Evolutionary conservation across 1,140 invertebrate species (phyloP), one percentile per base, ranked within the genome.

Genomic region (Caerostris extrusa): DNA sequence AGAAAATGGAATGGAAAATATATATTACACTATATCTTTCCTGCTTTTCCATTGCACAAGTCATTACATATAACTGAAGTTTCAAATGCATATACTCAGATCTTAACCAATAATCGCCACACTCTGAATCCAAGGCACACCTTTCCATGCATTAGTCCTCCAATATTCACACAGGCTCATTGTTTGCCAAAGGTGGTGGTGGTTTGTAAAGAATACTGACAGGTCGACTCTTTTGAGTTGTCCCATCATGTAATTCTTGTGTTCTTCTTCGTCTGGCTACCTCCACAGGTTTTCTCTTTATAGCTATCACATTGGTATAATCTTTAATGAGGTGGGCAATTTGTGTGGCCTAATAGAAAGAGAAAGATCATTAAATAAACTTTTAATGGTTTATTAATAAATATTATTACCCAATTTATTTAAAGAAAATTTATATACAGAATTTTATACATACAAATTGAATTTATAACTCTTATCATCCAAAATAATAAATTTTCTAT

Each of bases 291-390:
- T 94, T 93, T n/a, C 94, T n/a, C 85, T 95, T 93, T 7, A 93
- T 94, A n/a, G 93, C 94, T 53, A 95, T 82, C 17, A 94, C 95
- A 87, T 93, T 94, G 7, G 95, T 95, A 95, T 99, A 99, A 96
- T 99, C 98, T 95, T 98, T 97, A 94, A 99, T 98, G 88, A 99
- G 97, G 94, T 98, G 98, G 69, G 98, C 98, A 95, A 99, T 99
- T 96, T 99, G 98, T 96, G 98, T 98, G 93, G 98, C 98, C 98
- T 98, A 95, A 19, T 64, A 53, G 8, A 61, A 56, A 58, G 6
- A 14, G 60, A 91, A 56, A 57, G 56, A 10, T 8, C 3, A 34
- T 55, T 55, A 67, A n/a, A 34, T 34, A 34, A 34, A 34, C 2
- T 34, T 34, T 34, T 34, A 34, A 34, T 34, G 34, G 34, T 34